Evolutionary conservation across 2,797 vertebrate species (phyloP).

Genomic region (Microchirus variegatus): DNA sequence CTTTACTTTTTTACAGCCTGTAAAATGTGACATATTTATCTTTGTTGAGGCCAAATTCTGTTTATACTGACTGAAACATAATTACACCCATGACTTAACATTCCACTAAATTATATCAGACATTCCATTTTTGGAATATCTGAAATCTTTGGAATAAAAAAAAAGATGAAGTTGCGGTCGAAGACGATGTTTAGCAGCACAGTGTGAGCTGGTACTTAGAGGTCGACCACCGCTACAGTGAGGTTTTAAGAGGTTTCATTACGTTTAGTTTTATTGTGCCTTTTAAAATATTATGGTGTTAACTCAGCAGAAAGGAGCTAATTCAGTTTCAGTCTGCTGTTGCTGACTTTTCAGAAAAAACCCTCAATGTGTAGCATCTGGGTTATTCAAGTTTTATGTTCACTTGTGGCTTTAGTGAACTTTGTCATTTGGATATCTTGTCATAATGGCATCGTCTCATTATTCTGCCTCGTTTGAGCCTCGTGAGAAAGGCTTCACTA

Average conservation of each 20-base stretch:
- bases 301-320: conserved; percentile 6
- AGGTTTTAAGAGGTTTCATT: background rate
- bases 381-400: conserved; percentile 16
- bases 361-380: conserved; percentile 1
- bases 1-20: no score
- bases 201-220: conserved; percentile 1
- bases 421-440: conserved; percentile 25
- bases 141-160: background rate
- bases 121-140: no score
- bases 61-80: no score
- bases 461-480: conserved; percentile 17
- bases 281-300: conserved; percentile 2
- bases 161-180: background rate
- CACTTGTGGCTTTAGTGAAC: conserved; percentile 23
- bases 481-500: background rate
- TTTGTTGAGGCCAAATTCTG: no score
- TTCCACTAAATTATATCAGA: no score
- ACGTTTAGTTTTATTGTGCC: background rate
- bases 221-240: background rate
- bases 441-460: conserved; percentile 22
- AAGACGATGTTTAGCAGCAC: background rate
- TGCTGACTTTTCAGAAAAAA: conserved; percentile 12
- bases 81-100: no score
- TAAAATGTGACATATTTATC: no score
- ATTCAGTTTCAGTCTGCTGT: conserved; percentile 2